phyloP scores from a whole-genome alignment of 30 jellyfish, hydroid and myxozoan genomes.

The Chironex yamaguchii region DNA sequence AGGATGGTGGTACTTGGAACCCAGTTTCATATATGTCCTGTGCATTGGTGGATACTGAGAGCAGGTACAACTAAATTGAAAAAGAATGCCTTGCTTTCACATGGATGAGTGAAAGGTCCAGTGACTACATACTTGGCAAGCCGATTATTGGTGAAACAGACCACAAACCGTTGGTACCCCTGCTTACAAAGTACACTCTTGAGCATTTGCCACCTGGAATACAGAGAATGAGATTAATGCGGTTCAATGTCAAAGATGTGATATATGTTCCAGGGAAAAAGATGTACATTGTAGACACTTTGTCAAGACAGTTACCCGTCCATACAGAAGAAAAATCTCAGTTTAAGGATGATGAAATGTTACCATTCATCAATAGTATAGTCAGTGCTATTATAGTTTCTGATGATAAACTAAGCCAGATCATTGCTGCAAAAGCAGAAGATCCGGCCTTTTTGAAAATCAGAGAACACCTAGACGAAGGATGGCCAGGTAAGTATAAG shows the following conservation, averaged over 20 bases:
- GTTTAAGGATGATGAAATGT: slow-evolving; percentile 24
- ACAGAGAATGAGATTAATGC: slow-evolving; percentile 33
- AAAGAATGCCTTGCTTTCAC: slow-evolving; percentile 75
- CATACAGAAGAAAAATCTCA: slow-evolving; percentile 5
- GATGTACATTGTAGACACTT: slow-evolving; percentile 40
- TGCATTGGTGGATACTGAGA: slow-evolving; percentile 46
- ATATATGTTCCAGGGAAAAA: slow-evolving; percentile 51
- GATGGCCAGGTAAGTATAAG: slow-evolving; percentile 55
- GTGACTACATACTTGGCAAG: slow-evolving; percentile 62
- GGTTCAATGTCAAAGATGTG: slow-evolving; percentile 20
- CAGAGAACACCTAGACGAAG: slow-evolving; percentile 25
- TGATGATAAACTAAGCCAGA: slow-evolving; percentile 32
- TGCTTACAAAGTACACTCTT: slow-evolving; percentile 45
- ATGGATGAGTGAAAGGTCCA: slow-evolving; percentile 53
- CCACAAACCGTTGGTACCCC: slow-evolving; percentile 47
- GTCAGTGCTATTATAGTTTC: slow-evolving; percentile 32
- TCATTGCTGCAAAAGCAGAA: slow-evolving; percentile 27
- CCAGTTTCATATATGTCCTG: slow-evolving; percentile 64
- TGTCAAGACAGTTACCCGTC: slow-evolving; percentile 40
- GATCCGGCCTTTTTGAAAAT: slow-evolving; percentile 34
- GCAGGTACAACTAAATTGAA: slow-evolving; percentile 58
- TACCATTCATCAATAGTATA: neutral
- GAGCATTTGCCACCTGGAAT: slow-evolving; percentile 50
- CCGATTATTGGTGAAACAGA: slow-evolving; percentile 51
- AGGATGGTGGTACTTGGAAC: slow-evolving; percentile 34